A percentile compares a stretch with the other conserved stretches of the same genome.
phyloP scores from a whole-genome alignment of 2,797 vertebrate species.

The Xenops minutus region DNA sequence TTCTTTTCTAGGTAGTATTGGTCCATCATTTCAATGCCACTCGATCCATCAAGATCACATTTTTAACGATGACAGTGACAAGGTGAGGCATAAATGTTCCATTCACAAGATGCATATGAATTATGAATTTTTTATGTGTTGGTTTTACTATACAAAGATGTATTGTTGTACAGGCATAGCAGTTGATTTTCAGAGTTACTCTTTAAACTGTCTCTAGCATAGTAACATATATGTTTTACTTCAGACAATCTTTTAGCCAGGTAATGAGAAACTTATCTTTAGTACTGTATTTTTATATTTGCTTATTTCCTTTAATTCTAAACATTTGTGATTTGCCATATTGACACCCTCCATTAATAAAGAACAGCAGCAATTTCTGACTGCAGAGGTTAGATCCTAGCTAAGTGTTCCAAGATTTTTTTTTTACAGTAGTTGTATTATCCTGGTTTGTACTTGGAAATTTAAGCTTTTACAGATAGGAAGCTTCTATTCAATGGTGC shows the following conservation, averaged over 20 bases:
- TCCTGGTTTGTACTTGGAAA: background rate
- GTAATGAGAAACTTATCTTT: background rate
- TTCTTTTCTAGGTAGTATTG: conserved; percentile 86
- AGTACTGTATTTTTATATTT: background rate
- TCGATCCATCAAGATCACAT: conserved; percentile 87
- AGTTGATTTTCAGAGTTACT: background rate
- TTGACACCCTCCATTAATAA: background rate
- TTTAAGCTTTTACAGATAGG: background rate
- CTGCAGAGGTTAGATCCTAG: background rate
- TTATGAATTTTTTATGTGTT: background rate
- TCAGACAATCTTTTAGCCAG: background rate
- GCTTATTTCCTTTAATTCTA: background rate
- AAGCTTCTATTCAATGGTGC: background rate
- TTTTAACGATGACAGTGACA: conserved; percentile 91
- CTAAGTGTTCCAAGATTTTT: background rate
- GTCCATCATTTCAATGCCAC: conserved; percentile 87
- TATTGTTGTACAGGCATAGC: background rate
- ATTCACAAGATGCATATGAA: conserved; percentile 10
- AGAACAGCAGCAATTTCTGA: background rate
- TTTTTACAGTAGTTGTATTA: background rate
- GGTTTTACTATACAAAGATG: background rate
- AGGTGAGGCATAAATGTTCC: conserved; percentile 81
- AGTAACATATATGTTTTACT: background rate
- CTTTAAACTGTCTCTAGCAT: background rate
- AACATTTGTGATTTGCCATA: background rate